These are phyloP conservation scores for Drosophila anomalata DNA, from an alignment of 2,888 invertebrate species.

Conservation along the genomic window DNA sequence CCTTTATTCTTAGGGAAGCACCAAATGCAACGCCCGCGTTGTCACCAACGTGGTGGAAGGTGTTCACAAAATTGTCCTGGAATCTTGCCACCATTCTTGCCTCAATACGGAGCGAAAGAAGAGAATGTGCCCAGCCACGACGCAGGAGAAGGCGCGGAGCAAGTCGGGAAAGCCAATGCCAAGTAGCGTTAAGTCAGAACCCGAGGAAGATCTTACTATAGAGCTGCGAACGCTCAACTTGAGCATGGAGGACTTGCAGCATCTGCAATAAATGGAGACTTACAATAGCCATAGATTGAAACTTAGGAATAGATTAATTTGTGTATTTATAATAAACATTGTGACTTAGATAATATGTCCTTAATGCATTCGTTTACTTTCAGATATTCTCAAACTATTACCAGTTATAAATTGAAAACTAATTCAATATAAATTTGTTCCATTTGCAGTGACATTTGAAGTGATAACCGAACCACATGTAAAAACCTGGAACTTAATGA, in stretches of 20 bases:
- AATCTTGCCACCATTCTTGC: constrained; percentile 82
- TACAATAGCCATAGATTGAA: constrained; percentile 38
- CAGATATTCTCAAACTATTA: not conserved
- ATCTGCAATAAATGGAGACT: constrained; percentile 41
- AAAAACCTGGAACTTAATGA: constrained; percentile 29
- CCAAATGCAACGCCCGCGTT: constrained; percentile 83
- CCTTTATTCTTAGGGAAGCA: constrained; percentile 79
- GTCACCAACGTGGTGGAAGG: constrained; percentile 83
- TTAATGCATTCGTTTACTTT: not conserved
- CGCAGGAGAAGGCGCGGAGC: constrained; percentile 27
- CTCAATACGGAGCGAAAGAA: constrained; percentile 78
- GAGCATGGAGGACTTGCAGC: constrained; percentile 65
- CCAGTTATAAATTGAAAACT: not conserved
- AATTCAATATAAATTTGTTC: constrained; percentile 1
- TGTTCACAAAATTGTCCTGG: constrained; percentile 82
- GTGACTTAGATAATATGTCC: not conserved
- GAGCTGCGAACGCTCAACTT: constrained; percentile 62
- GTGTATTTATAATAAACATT: constrained; percentile 25
- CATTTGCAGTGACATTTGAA: constrained; percentile 48
- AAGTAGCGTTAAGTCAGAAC: constrained; percentile 48
- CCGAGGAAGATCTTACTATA: constrained; percentile 58
- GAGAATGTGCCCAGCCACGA: constrained; percentile 48
- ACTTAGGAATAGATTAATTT: constrained; percentile 29
- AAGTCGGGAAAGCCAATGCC: constrained; percentile 23
- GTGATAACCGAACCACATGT: constrained; percentile 22